phyloP scores from a whole-genome alignment of 2,797 vertebrate genomes.

The Gymnothorax javanicus region DNA sequence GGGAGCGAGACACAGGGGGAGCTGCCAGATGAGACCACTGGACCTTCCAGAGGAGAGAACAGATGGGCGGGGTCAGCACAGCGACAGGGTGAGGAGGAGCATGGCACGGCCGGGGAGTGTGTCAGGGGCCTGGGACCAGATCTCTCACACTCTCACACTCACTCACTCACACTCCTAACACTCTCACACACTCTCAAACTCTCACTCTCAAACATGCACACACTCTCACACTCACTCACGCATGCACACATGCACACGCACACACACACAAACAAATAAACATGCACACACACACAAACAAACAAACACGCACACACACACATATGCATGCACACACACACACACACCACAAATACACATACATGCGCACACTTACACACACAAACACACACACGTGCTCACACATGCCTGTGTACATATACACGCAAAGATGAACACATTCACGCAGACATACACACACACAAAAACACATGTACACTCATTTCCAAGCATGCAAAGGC shows the following conservation, averaged over 20 bases:
- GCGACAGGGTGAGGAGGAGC: constrained; percentile 60
- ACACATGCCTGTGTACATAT: too few relatives aligned
- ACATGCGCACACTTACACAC: too few relatives aligned
- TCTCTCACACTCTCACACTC: constrained; percentile 28
- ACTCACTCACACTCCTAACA: not conserved
- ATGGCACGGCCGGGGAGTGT: constrained; percentile 70
- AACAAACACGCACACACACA: constrained; percentile 28
- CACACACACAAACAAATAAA: constrained; percentile 41
- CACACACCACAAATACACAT: too few relatives aligned
- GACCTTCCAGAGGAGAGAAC: constrained; percentile 68
- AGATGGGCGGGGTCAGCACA: constrained; percentile 24
- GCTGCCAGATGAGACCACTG: constrained; percentile 87
- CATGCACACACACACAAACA: constrained; percentile 33
- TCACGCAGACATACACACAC: too few relatives aligned
- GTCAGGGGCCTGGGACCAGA: constrained; percentile 68
- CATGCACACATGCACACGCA: constrained; percentile 22
- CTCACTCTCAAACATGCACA: constrained; percentile 14
- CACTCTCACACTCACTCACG: constrained; percentile 36
- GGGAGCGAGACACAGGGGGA: constrained; percentile 86
- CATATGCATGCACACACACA: constrained; percentile 34
- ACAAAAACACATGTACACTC: too few relatives aligned
- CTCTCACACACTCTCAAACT: not conserved
- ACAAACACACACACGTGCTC: too few relatives aligned
- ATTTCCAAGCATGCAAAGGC: too few relatives aligned
- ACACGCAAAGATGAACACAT: too few relatives aligned